These are phyloP conservation scores for Limanda limanda DNA, from an alignment of 2,113 vertebrate genomes.

Conservation along the genomic window DNA sequence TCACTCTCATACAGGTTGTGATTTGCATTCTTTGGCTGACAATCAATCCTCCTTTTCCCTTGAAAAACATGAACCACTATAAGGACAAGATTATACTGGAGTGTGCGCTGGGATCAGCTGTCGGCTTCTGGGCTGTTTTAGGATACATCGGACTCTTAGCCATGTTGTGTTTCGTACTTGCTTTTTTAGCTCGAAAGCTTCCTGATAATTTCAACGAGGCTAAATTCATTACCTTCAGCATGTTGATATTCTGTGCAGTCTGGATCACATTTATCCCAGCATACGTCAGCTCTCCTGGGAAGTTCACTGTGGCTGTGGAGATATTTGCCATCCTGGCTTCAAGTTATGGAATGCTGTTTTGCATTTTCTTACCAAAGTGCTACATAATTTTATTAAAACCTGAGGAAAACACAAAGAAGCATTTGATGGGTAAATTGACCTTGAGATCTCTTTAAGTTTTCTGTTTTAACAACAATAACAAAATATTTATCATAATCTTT, in stretches of 20 bases:
- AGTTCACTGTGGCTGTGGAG: constrained; percentile 82
- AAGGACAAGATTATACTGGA: constrained; percentile 78
- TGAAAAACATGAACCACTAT: constrained; percentile 74
- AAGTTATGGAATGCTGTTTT: constrained; percentile 80
- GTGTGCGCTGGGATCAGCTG: constrained; percentile 74
- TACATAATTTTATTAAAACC: constrained; percentile 82
- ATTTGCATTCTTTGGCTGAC: constrained; percentile 79
- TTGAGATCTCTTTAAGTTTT: constrained; percentile 47
- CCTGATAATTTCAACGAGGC: constrained; percentile 82
- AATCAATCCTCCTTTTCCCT: constrained; percentile 76
- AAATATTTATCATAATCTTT: background rate
- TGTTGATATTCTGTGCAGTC: constrained; percentile 81
- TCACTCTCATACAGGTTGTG: constrained; percentile 76
- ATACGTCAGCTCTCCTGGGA: constrained; percentile 82
- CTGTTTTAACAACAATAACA: background rate
- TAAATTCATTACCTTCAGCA: constrained; percentile 81
- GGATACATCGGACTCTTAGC: constrained; percentile 80
- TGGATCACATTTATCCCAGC: constrained; percentile 83
- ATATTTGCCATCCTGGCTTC: constrained; percentile 84
- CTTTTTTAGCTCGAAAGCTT: constrained; percentile 78
- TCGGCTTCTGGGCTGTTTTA: constrained; percentile 81
- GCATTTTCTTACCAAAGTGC: constrained; percentile 82
- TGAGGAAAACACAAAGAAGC: constrained; percentile 80
- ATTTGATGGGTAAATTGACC: constrained; percentile 73
- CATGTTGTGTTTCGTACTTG: constrained; percentile 76